Evolutionary conservation across 2,113 vertebrate species (phyloP).

Genomic region (Ochotona curzoniae): DNA sequence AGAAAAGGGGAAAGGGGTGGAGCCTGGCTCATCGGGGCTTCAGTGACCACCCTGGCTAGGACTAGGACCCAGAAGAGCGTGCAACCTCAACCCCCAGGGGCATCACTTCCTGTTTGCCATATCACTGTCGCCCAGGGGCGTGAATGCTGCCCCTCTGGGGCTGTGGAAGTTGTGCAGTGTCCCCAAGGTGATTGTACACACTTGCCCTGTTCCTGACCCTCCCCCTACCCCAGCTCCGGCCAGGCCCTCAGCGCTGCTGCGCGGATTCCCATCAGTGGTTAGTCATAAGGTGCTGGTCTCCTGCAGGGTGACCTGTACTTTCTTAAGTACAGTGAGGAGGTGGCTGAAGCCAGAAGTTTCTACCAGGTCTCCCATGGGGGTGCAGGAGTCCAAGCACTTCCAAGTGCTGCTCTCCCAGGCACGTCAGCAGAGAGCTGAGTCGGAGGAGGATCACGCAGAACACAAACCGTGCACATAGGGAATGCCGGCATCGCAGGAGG

Average conservation of each 20-base stretch:
- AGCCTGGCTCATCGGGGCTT: too few species aligned
- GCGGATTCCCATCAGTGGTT: not conserved
- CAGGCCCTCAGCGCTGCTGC: not conserved
- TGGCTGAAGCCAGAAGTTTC: not conserved
- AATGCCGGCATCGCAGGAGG: not conserved
- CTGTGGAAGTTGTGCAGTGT: not conserved
- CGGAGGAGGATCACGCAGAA: too few species aligned
- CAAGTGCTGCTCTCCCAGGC: too few species aligned
- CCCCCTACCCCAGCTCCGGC: not conserved
- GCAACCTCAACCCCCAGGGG: not conserved
- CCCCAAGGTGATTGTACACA: not conserved
- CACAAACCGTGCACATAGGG: too few species aligned
- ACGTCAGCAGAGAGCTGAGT: too few species aligned
- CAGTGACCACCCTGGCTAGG: not conserved
- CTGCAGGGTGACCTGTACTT: slow-evolving; percentile 72
- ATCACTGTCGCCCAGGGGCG: not conserved
- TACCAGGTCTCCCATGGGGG: too few species aligned
- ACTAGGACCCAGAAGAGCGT: not conserved
- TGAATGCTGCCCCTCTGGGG: not conserved
- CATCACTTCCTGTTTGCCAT: not conserved
- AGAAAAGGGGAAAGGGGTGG: not conserved
- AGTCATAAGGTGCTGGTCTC: not conserved
- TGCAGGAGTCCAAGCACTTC: too few species aligned
- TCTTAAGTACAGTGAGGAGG: slow-evolving; percentile 45
- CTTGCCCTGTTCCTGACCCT: slow-evolving; percentile 22